Base-by-base conservation (phyloP, 30 jellyfish, hydroid and myxozoan genomes). In the Turritopsis dohrnii region DNA sequence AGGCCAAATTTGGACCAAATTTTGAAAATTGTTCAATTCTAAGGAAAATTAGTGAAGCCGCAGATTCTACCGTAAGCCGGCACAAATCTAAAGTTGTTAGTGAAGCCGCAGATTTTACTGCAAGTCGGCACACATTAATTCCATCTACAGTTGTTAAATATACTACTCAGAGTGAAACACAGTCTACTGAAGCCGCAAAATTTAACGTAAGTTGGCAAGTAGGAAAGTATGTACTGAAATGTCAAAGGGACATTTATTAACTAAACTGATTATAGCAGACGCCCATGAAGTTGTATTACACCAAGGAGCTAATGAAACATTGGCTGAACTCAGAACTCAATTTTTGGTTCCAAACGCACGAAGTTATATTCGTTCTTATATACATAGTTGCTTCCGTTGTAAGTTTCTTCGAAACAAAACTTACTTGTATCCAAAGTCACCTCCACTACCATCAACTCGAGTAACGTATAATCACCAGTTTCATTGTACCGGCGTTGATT, bases 391-490 rank as follows among this genome's bases (percentile, higher is more conserved):
- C n/a, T 54, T 54, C 72, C 72, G 72, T 54, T 54, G 72, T n/a
- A 54, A 54, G n/a, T 54, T 54, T 54, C n/a, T 54, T n/a, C 72
- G n/a, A 54, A 54, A n/a, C 72, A 54, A 54, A n/a, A 18, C 72
- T 16, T 54, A 54, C n/a, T 54, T 54, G n/a, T 54, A 54, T 54
- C 72, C 72, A 16, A 54, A 54, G n/a, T n/a, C 72, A 16, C 72
- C 72, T 54, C n/a, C 72, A 16, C 72, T 54, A 54, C 72, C 72
- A 54, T 54, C 72, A 54, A n/a, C n/a, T n/a, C n/a, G n/a, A n/a
- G n/a, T n/a, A n/a, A n/a, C n/a, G n/a, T n/a, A n/a, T n/a, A n/a
- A n/a, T n/a, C n/a, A n/a, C n/a, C n/a, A n/a, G n/a, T 66, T 66
- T 66, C 7, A 17, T 26, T 7, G 27, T 1, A 66, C 76, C 8